Conservation (phyloP, 2,888 invertebrate species). For the Thymelicus sylvestris region DNA sequence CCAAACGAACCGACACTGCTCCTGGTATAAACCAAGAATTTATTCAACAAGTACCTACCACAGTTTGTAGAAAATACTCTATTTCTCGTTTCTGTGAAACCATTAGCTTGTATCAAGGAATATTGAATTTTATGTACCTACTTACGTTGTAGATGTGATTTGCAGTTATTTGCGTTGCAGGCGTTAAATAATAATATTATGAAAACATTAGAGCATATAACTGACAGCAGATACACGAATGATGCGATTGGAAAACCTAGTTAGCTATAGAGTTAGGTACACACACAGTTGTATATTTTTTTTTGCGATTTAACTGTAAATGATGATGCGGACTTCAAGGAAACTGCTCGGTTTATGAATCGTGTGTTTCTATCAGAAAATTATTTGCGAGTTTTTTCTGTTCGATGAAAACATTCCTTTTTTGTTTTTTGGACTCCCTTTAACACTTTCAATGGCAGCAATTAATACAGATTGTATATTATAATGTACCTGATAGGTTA, state of each 20-base stretch:
- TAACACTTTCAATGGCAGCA: slow-evolving; percentile 40
- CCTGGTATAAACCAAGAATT: too few relatives aligned
- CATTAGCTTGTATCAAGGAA: too few relatives aligned
- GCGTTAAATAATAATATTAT: too few relatives aligned
- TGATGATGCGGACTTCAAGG: slow-evolving; percentile 24
- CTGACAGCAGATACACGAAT: slow-evolving; percentile 5
- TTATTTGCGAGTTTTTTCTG: slow-evolving; percentile 44
- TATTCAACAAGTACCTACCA: too few relatives aligned
- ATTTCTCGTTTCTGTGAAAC: too few relatives aligned
- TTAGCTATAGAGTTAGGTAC: too few relatives aligned
- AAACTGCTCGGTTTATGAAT: slow-evolving; percentile 57
- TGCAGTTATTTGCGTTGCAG: too few relatives aligned
- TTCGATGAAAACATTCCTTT: slow-evolving; percentile 54
- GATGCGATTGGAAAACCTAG: slow-evolving; percentile 3
- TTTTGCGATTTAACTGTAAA: slow-evolving; percentile 46
- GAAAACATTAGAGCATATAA: too few relatives aligned
- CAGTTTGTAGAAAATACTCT: too few relatives aligned
- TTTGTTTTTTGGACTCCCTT: slow-evolving; percentile 54
- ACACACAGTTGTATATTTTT: slow-evolving; percentile 24
- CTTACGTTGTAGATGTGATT: too few relatives aligned
- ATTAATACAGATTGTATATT: slow-evolving; percentile 58
- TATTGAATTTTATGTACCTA: too few relatives aligned
- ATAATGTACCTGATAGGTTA: slow-evolving; percentile 74
- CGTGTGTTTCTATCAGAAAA: slow-evolving; percentile 68
- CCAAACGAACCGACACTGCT: too few relatives aligned